These are phyloP conservation scores for Clarias laeviceps DNA, from an alignment of 2,797 vertebrate genomes.

Conservation along the genomic window DNA sequence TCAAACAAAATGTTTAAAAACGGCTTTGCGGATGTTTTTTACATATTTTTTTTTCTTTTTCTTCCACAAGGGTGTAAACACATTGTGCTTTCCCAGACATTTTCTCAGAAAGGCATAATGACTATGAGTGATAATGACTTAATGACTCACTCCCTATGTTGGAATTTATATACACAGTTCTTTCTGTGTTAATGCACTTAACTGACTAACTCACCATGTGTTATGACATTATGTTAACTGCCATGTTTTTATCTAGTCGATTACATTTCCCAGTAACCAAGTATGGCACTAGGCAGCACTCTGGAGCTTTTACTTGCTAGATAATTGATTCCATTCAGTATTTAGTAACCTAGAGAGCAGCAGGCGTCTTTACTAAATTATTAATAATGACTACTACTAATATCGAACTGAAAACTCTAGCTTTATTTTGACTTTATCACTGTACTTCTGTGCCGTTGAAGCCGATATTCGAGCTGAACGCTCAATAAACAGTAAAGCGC, in stretches of 20 bases:
- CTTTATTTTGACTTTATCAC: slow-evolving; percentile 1
- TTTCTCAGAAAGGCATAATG: not conserved
- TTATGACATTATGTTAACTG: not conserved
- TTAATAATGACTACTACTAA: not conserved
- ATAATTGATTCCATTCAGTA: slow-evolving; percentile 29
- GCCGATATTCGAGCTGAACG: not conserved
- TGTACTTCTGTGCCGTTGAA: not conserved
- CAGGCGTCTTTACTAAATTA: not conserved
- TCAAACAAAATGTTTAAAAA: not conserved
- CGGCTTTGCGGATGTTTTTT: not conserved
- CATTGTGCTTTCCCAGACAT: not conserved
- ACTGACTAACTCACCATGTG: not conserved
- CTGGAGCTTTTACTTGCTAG: no score
- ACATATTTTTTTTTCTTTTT: not conserved
- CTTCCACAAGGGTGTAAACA: not conserved
- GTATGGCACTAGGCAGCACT: not conserved
- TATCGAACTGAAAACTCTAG: not conserved
- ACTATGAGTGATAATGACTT: not conserved
- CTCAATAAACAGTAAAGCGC: not conserved
- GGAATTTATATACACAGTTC: not conserved
- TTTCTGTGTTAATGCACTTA: not conserved
- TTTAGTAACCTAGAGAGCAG: slow-evolving; percentile 20
- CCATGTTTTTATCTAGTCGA: not conserved
- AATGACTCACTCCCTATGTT: not conserved
- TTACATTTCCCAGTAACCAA: not conserved